Base-by-base conservation (phyloP, 2,113 vertebrate genomes). In the Melanerpes formicivorus region DNA sequence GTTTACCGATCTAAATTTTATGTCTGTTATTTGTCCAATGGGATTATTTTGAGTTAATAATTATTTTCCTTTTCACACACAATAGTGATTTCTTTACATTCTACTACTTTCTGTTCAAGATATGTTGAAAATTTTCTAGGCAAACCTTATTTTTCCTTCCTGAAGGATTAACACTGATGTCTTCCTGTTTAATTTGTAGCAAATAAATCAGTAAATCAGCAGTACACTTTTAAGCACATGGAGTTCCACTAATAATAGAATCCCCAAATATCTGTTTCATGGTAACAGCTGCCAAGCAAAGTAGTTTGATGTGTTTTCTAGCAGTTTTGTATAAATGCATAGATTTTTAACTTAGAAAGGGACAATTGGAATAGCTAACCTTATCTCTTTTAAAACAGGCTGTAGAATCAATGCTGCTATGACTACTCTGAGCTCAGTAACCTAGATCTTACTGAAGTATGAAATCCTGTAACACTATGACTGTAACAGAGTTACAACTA, bases 311-410 rank as follows among this genome's bases (percentile, higher is more conserved):
- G 1, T 80, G 10, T 84, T 63, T 64, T 78, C 67, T 75, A 67
- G 18, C 11, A 64, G 34, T 69, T 59, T 82, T 87, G 80, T 84
- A 73, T 30, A 79, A 42, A 82, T n/a, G 16, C 5, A 66, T 3
- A 79, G 66, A 48, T 71, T 94, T 91, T 91, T 84, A n/a, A 78
- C 87, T 84, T 77, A 72, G n/a, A 83, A 92, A 76, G 34, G 34
- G 14, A 74, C 26, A 5, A 77, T 82, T 54, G 67, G 56, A 89
- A 67, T 11, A 30, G 25, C 54, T 72, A 44, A 71, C 9, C 7
- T 54, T 58, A 30, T 26, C 26, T 64, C 52, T 94, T 80, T 42
- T 82, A 80, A 94, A 84, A 82, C 2, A 74, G 46, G 13, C 55
- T 70, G 26, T 78, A 74, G n/a, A 81, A 84, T 86, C 34, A 62